These are phyloP conservation scores for Pachycephala philippinensis DNA, from an alignment of 2,113 vertebrate species.

Conservation along the genomic window DNA sequence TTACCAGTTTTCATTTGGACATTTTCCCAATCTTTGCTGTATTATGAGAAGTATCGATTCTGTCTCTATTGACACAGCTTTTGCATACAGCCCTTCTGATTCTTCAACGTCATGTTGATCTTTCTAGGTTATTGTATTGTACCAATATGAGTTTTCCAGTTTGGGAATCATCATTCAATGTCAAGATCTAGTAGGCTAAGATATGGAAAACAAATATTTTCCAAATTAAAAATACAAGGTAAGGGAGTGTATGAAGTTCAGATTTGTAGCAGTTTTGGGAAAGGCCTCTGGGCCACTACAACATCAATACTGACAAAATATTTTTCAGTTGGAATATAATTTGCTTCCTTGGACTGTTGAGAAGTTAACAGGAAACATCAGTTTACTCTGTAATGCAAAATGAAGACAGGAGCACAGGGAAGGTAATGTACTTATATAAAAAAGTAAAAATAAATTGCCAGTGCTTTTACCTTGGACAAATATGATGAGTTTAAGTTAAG, in stretches of 20 bases:
- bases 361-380: background rate
- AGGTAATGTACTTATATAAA: background rate
- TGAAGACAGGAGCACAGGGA: background rate
- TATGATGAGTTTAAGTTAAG: background rate
- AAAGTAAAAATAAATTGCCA: background rate
- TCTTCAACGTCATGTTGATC: background rate
- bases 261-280: background rate
- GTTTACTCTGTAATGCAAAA: background rate
- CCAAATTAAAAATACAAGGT: background rate
- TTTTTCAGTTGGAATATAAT: background rate
- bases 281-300: background rate
- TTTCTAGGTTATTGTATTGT: background rate
- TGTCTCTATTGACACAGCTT: background rate
- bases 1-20: background rate
- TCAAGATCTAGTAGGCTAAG: background rate
- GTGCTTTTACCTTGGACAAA: background rate
- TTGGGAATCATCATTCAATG: background rate
- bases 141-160: background rate
- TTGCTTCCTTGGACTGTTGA: background rate
- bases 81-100: background rate
- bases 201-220: background rate
- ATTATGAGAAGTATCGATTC: background rate
- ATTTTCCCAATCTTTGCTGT: background rate
- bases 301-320: background rate
- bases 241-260: background rate